Evolutionary conservation across 2,888 invertebrate species (phyloP).

Genomic region (Drosophila villosipedis): DNA sequence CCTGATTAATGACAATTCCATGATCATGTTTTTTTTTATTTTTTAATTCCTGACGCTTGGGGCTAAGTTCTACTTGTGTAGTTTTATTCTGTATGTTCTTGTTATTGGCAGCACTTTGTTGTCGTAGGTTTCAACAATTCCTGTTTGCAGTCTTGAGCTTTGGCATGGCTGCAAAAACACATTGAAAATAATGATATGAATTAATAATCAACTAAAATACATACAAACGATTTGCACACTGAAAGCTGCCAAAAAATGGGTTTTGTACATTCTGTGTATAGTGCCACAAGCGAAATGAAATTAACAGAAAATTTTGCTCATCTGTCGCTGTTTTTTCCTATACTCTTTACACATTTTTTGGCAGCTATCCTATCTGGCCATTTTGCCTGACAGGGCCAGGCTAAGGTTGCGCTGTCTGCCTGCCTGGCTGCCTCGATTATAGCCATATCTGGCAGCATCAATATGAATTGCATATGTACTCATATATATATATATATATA

Average conservation of each 20-base stretch:
- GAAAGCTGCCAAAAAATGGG: conserved; percentile 47
- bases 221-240: conserved; percentile 52
- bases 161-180: conserved; percentile 65
- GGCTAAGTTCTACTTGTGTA: conserved; percentile 14
- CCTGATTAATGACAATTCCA: conserved; percentile 67
- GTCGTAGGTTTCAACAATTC: conserved; percentile 68
- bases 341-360: conserved; percentile 37
- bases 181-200: conserved; percentile 47
- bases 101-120: conserved; percentile 66
- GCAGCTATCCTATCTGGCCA: conserved; percentile 60
- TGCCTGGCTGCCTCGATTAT: conserved; percentile 52
- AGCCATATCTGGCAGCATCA: conserved; percentile 63
- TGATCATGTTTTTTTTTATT: conserved; percentile 48
- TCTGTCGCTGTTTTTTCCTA: conserved; percentile 10
- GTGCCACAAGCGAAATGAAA: conserved; percentile 51
- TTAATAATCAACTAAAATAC: conserved; percentile 45
- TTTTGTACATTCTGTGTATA: conserved; percentile 30
- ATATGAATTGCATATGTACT: conserved; percentile 35
- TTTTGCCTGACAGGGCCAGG: conserved; percentile 34
- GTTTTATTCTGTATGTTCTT: conserved; percentile 33
- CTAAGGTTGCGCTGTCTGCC: conserved; percentile 42
- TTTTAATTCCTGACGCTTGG: conserved; percentile 38
- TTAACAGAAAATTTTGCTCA: conserved; percentile 56
- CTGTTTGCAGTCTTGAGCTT: conserved; percentile 74
- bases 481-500: not conserved